These are phyloP conservation scores for Erpobdella octoculata DNA, from an alignment of 2,888 invertebrate species.

Conservation along the genomic window DNA sequence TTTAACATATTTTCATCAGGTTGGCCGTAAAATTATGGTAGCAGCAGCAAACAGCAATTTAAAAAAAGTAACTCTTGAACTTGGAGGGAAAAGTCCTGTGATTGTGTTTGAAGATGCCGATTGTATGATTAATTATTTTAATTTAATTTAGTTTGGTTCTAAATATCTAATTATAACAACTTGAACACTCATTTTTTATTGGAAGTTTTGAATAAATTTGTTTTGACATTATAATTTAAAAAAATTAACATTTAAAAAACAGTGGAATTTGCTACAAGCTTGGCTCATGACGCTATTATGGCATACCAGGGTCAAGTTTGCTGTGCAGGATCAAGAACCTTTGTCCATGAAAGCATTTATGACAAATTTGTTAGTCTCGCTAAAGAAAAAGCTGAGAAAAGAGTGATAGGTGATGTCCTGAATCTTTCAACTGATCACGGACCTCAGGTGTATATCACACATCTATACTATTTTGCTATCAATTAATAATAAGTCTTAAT, in stretches of 20 bases:
- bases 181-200: too few species aligned
- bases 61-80: slow-evolving; percentile 78
- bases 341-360: slow-evolving; percentile 79
- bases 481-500: too few species aligned
- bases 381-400: slow-evolving; percentile 65
- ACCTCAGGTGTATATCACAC: slow-evolving; percentile 74
- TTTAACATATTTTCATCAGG: too few species aligned
- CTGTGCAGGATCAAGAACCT: slow-evolving; percentile 83
- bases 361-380: slow-evolving; percentile 75
- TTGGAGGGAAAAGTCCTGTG: slow-evolving; percentile 89
- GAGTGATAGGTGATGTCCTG: slow-evolving; percentile 75
- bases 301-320: slow-evolving; percentile 85
- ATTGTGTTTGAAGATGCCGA: slow-evolving; percentile 75
- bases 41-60: slow-evolving; percentile 66
- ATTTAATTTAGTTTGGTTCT: too few species aligned
- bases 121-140: too few species aligned
- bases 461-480: too few species aligned
- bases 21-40: slow-evolving; percentile 75
- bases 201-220: too few species aligned
- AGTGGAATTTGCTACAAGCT: slow-evolving; percentile 43
- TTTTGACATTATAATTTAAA: too few species aligned
- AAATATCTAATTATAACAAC: too few species aligned
- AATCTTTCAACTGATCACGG: slow-evolving; percentile 65
- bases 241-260: too few species aligned
- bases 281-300: slow-evolving; percentile 71